These are phyloP conservation scores for Platyscapa corneri DNA, from an alignment of 1,140 invertebrate genomes.

Conservation along the genomic window DNA sequence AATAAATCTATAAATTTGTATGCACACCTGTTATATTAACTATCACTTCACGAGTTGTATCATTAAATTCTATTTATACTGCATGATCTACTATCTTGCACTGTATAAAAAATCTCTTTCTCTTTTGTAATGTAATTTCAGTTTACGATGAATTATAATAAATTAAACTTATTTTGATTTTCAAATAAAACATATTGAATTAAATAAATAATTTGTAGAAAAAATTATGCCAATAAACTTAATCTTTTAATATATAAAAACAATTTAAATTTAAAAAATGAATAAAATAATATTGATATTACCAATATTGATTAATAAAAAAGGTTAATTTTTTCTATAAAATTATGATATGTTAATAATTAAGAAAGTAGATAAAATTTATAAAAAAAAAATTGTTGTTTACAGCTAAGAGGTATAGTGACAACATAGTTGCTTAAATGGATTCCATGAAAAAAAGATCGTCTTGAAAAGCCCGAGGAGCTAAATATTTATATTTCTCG, in stretches of 20 bases:
- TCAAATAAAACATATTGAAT: neutral
- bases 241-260: neutral
- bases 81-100: constrained; percentile 18
- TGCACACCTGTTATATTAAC: neutral
- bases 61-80: constrained; percentile 5
- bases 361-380: neutral
- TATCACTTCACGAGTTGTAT: neutral
- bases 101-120: constrained; percentile 19
- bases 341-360: neutral
- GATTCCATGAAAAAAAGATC: constrained; percentile 31
- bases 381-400: neutral
- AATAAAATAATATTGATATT: neutral
- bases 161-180: neutral
- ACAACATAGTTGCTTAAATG: neutral
- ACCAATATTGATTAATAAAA: neutral
- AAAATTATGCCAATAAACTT: neutral
- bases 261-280: neutral
- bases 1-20: neutral
- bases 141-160: neutral
- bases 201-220: neutral
- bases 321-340: neutral
- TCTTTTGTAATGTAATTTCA: neutral
- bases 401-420: neutral
- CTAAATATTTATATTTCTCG: constrained; percentile 15
- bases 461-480: constrained; percentile 42